These are phyloP conservation scores for Philhelius pedissequus DNA, from an alignment of 2,888 invertebrate species.

Conservation along the genomic window DNA sequence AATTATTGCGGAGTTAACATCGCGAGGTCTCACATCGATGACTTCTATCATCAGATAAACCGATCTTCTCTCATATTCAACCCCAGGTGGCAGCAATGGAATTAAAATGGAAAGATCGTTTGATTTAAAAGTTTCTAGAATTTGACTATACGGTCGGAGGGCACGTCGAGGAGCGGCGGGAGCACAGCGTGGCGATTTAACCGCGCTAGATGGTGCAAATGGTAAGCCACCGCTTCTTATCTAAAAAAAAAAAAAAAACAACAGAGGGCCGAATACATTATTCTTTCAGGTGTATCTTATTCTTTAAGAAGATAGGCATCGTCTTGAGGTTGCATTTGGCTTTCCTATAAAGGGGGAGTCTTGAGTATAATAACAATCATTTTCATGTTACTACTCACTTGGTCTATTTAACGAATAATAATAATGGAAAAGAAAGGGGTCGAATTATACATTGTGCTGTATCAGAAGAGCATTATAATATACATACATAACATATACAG, in stretches of 20 bases:
- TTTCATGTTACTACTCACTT: conserved; percentile 44
- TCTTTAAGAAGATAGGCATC: conserved; percentile 44
- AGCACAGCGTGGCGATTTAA: too few species aligned
- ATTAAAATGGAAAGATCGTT: conserved; percentile 51
- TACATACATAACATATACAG: neutral
- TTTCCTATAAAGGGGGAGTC: neutral
- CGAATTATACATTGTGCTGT: conserved; percentile 7
- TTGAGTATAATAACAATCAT: conserved; percentile 53
- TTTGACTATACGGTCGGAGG: conserved; percentile 8
- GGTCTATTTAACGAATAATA: conserved; percentile 51
- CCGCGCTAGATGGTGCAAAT: neutral
- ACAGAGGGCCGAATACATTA: conserved; percentile 13
- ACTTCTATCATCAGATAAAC: conserved; percentile 56
- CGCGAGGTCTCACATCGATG: conserved; percentile 65
- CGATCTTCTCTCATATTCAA: conserved; percentile 35
- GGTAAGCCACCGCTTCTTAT: conserved; percentile 50
- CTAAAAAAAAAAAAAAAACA: too few species aligned
- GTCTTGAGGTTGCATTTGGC: conserved; percentile 13
- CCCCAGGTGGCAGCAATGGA: conserved; percentile 31
- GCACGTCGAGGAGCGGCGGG: too few species aligned
- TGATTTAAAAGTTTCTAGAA: conserved; percentile 52
- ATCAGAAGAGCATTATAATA: too few species aligned
- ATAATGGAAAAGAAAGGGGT: conserved; percentile 29
- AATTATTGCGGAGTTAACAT: conserved; percentile 55
- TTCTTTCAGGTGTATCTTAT: conserved; percentile 46